These are phyloP conservation scores for Drosophila ogumai DNA, from an alignment of 1,140 invertebrate genomes.

Conservation along the genomic window DNA sequence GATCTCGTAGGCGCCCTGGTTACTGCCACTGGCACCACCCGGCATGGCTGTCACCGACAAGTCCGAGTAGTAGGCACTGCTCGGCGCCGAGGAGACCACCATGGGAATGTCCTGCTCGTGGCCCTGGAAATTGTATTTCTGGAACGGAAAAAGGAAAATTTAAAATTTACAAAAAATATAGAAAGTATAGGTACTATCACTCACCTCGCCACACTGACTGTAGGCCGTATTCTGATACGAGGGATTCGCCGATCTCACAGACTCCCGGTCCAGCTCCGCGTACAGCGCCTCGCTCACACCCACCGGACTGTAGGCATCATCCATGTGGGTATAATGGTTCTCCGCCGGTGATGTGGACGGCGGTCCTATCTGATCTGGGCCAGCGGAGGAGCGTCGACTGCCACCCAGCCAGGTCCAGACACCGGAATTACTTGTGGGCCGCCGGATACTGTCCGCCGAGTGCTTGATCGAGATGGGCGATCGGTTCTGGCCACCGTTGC, in stretches of 20 bases:
- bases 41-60: constrained; percentile 86
- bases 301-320: constrained; percentile 87
- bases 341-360: constrained; percentile 86
- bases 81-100: constrained; percentile 88
- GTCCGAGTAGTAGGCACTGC: constrained; percentile 90
- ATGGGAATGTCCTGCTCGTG: constrained; percentile 88
- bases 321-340: constrained; percentile 90
- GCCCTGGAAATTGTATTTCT: constrained; percentile 84
- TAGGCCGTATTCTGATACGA: constrained; percentile 90
- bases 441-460: constrained; percentile 85
- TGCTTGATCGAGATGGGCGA: constrained; percentile 83
- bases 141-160: neutral
- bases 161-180: neutral
- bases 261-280: constrained; percentile 88
- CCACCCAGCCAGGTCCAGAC: constrained; percentile 89
- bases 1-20: constrained; percentile 87
- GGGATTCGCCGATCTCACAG: constrained; percentile 86
- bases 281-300: constrained; percentile 87
- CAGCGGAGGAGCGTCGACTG: constrained; percentile 85
- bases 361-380: constrained; percentile 85
- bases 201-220: constrained; percentile 87
- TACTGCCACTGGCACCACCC: constrained; percentile 73
- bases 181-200: constrained; percentile 1
- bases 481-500: constrained; percentile 75
- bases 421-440: constrained; percentile 87